A percentile compares a stretch with the other conserved stretches of the same genome.
Conservation (phyloP, 2,888 invertebrate species). For the Ommatoiulus sabulosus region DNA sequence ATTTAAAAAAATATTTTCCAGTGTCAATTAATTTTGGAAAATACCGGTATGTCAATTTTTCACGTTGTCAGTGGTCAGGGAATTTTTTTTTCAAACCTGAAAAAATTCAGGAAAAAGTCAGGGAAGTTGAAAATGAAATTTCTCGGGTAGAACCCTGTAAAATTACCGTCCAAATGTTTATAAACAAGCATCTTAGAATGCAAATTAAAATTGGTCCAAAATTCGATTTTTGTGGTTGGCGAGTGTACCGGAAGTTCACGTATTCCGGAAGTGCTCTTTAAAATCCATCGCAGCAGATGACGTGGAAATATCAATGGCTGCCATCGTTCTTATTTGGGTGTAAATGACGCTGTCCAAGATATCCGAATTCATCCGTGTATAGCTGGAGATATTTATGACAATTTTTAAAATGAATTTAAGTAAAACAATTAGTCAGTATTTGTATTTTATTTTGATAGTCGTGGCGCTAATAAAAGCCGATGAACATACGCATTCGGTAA, state of each 20-base stretch:
- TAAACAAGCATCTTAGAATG: not conserved
- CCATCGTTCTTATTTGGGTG: constrained; percentile 35
- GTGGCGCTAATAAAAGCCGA: constrained; percentile 48
- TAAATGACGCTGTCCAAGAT: constrained; percentile 51
- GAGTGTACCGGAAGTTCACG: not conserved
- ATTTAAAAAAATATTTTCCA: too few species aligned
- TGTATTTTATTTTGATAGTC: constrained; percentile 51
- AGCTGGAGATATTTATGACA: not conserved
- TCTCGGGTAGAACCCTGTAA: too few species aligned
- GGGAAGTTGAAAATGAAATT: too few species aligned
- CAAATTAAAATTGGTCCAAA: not conserved
- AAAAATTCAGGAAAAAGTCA: too few species aligned
- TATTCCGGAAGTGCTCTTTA: not conserved
- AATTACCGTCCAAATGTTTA: too few species aligned
- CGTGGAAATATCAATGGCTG: constrained; percentile 51
- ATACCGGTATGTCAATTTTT: too few species aligned
- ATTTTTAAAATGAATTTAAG: constrained; percentile 54
- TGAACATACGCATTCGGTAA: constrained; percentile 58
- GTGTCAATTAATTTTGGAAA: too few species aligned
- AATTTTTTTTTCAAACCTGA: too few species aligned
- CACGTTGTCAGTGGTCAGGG: too few species aligned
- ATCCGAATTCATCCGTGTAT: constrained; percentile 53
- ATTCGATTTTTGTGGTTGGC: not conserved
- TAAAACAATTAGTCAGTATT: constrained; percentile 42
- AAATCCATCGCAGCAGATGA: constrained; percentile 13